Percentiles rank a stretch among this genome's conserved stretches.
These are phyloP conservation scores for Pseudotriccus pelzelni DNA, from an alignment of 2,797 vertebrate species.

Conservation along the genomic window DNA sequence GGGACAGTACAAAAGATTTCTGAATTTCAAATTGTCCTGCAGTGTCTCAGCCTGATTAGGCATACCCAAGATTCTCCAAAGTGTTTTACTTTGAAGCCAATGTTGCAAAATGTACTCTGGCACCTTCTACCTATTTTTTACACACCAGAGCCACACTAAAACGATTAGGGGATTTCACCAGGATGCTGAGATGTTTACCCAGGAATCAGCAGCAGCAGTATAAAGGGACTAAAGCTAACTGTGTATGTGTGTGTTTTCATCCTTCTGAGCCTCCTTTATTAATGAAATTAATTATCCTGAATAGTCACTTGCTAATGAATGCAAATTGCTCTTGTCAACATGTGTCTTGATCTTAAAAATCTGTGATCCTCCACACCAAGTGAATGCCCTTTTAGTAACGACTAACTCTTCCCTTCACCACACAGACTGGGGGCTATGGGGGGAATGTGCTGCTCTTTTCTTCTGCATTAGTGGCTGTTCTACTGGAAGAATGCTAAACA, in stretches of 20 bases:
- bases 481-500: neutral
- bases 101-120: neutral
- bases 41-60: neutral
- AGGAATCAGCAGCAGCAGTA: neutral
- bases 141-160: neutral
- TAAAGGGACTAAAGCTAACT: neutral
- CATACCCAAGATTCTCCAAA: neutral
- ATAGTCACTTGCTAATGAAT: neutral
- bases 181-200: neutral
- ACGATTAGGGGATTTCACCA: neutral
- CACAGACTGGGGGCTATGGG: neutral
- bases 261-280: neutral
- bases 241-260: neutral
- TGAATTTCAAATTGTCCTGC: neutral
- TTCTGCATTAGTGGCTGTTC: neutral
- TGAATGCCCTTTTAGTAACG: neutral
- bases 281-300: neutral
- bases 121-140: conserved; percentile 1
- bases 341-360: neutral
- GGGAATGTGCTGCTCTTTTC: neutral
- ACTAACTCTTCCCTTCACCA: neutral
- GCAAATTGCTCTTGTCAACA: neutral
- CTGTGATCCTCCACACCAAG: neutral
- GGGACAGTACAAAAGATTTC: neutral
- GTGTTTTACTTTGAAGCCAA: neutral